Base-by-base conservation (phyloP, 2,888 invertebrate genomes). In the Melinaea menophilus region DNA sequence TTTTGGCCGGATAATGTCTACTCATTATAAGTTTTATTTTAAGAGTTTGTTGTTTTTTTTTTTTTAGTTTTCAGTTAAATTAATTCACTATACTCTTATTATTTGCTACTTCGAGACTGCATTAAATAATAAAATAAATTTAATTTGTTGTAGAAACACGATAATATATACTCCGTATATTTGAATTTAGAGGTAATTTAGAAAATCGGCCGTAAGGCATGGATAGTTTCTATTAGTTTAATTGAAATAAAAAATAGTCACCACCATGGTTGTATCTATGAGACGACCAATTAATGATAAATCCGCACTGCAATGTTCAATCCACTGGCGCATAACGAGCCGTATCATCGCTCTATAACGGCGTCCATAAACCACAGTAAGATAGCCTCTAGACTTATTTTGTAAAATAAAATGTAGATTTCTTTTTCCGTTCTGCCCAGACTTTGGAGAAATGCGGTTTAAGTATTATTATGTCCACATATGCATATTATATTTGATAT, bases 281-380 rank as follows among this genome's bases (percentile, higher is more conserved):
- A 48, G 7, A 51, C 31, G 31, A 31, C 9, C 31, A 51, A 51
- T 51, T 51, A 51, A 31, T 5, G 31, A 51, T 22, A 31, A 31
- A 9, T 51, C 51, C 11, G 31, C 4, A 37, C 4, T 13, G 48
- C 31, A 51, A 7, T 22, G 51, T 51, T 51, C 51, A 3, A 64
- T 31, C 64, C 62, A 67, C 55, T 60, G 67, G 67, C 60, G 62
- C 64, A 64, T 63, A 67, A 57, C 59, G 55, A 62, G 58, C 41
- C 61, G 56, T 46, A 64, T 56, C 66, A 67, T 61, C 66, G 64
- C 31, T 51, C 31, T 51, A 51, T 51, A 51, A 51, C 51, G 51
- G 51, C 3, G 51, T 7, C 37, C 31, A 31, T 51, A 31, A 51
- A 51, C 51, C 51, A 51, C 51, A 51, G 51, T 51, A 51, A 51